Evolutionary conservation across 2,888 invertebrate genomes (phyloP), one percentile per base, ranked within the genome.

Genomic region (Heliconius ismenius): DNA sequence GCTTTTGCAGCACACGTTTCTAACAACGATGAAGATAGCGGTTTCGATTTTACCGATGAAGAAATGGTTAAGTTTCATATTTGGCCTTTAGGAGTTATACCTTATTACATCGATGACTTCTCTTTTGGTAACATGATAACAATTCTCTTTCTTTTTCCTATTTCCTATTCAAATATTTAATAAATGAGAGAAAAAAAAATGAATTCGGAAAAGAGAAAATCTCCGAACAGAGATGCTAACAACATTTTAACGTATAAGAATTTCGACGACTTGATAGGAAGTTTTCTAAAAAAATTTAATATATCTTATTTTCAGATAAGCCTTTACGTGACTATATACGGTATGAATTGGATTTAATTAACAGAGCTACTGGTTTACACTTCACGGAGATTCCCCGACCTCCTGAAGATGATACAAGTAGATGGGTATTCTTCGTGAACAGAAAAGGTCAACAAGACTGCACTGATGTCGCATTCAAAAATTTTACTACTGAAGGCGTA

Each of bases 341-440:
- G 1, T 76, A 54, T 24, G 87, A 85, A 67, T 83, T 92, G 0
- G 86, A 87, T 2, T 75, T 78, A 6, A 85, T 88, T 1, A 87
- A 85, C 69, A 75, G 79, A n/a, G 10, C 82, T 1, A 87, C 89
- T 7, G 83, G 82, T 6, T 77, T 92, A 0, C 87, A 83, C 49
- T 92, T 92, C 78, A 24, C 85, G 58, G 92, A 92, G 79, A 72
- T 92, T 54, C 85, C 84, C 0, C 82, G 70, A 32, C 89, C 91
- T 1, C 91, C 92, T 0, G 68, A 75, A 0, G 86, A 88, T 11
- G 81, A 85, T 0, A 75, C 82, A 0, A 83, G 82, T 2, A 84
- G 92, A 83, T 92, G 89, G 88, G 89, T 92, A 4, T 84, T 92
- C 62, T 92, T 92, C 78, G 76, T 90, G 3, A 92, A 92, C 76